Evolutionary conservation across 2,797 vertebrate species (phyloP).

Genomic region (Takifugu ocellatus): DNA sequence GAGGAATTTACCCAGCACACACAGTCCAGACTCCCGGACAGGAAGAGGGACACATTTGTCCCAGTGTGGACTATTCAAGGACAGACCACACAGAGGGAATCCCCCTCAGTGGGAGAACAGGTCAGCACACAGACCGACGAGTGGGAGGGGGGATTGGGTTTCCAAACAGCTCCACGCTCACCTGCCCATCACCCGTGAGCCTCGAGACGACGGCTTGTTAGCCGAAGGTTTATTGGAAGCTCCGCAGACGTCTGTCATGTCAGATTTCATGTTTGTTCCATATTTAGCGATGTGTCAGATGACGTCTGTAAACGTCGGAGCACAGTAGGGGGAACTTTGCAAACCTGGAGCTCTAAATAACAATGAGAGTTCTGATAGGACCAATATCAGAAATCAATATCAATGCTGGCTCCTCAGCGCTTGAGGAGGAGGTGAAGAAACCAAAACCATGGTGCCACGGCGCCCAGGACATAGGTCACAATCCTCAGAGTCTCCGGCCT

Average conservation of each 20-base stretch:
- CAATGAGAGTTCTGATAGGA: no score
- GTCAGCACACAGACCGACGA: slow-evolving; percentile 28
- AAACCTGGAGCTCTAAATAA: no score
- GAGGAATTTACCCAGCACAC: slow-evolving; percentile 54
- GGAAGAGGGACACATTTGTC: no score
- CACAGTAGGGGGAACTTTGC: neutral
- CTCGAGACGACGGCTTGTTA: neutral
- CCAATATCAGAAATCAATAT: no score
- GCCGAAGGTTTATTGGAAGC: slow-evolving; percentile 21
- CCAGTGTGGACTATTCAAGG: neutral
- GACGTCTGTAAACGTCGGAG: neutral
- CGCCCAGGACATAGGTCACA: slow-evolving; percentile 45
- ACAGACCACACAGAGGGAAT: slow-evolving; percentile 34
- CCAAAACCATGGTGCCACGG: slow-evolving; percentile 11
- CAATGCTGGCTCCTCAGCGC: neutral
- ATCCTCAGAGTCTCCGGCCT: slow-evolving; percentile 60
- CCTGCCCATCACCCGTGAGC: no score
- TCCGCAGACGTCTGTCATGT: slow-evolving; percentile 1
- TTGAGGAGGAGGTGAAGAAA: neutral
- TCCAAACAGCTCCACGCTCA: slow-evolving; percentile 38
- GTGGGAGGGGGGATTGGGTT: slow-evolving; percentile 33
- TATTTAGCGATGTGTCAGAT: neutral
- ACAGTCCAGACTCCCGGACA: neutral
- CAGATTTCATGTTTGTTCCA: neutral
- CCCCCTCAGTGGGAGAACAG: slow-evolving; percentile 25